A percentile compares a stretch with the other conserved stretches of the same genome.
Evolutionary conservation across 2,797 vertebrate genomes (phyloP).

Genomic region (Prunella strophiata): DNA sequence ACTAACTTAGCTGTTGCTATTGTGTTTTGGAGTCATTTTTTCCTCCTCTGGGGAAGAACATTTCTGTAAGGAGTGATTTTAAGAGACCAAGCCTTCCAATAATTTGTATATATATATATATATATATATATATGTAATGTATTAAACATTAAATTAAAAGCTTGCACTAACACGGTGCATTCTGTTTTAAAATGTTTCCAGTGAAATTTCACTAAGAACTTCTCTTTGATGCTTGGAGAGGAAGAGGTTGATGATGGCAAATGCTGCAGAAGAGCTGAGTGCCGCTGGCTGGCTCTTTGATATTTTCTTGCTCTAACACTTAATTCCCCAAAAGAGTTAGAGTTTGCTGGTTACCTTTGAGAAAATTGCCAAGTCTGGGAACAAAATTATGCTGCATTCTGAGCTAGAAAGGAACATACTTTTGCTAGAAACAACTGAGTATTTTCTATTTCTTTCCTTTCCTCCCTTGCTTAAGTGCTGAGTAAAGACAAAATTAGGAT

Average conservation of each 20-base stretch:
- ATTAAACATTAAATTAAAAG: not conserved
- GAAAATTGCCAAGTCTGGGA: not conserved
- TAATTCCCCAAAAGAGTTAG: not conserved
- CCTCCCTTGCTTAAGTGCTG: not conserved
- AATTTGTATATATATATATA: not conserved
- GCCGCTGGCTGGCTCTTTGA: not conserved
- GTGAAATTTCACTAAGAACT: not conserved
- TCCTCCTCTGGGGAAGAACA: accelerated
- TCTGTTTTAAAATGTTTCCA: not conserved
- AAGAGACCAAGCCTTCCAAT: not conserved
- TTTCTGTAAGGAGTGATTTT: not conserved
- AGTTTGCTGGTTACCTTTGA: not conserved
- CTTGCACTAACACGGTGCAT: not conserved
- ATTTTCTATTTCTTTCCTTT: not conserved
- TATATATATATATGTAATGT: too few relatives aligned
- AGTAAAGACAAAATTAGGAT: not conserved
- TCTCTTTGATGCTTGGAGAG: not conserved
- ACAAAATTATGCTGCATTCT: not conserved
- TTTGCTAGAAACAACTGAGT: not conserved
- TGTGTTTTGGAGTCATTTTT: not conserved
- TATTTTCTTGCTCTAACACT: not conserved
- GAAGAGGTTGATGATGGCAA: not conserved
- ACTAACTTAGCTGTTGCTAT: not conserved
- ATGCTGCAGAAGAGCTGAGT: not conserved
- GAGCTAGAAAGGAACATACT: not conserved